Conservation (phyloP, 1,140 invertebrate genomes). For the Anoplolepis gracilipes region DNA sequence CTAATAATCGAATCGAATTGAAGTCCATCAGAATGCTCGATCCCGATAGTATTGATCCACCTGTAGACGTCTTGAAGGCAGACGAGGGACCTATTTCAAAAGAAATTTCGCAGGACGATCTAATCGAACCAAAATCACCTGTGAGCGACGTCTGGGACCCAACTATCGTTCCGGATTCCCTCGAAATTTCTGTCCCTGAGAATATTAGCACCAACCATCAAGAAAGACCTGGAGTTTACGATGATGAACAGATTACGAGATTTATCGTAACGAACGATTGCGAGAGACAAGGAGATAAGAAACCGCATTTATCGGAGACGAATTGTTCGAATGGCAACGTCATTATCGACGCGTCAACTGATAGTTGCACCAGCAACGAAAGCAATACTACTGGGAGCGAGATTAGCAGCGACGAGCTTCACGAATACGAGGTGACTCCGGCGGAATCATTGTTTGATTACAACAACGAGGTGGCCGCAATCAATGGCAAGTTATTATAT, state of each 20-base stretch:
- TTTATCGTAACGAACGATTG: slow-evolving; percentile 11
- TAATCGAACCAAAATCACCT: background rate
- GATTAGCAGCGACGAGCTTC: slow-evolving; percentile 81
- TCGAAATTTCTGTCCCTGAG: slow-evolving; percentile 72
- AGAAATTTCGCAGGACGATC: background rate
- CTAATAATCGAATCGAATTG: slow-evolving; percentile 78
- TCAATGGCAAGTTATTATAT: slow-evolving; percentile 49
- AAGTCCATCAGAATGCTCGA: slow-evolving; percentile 82
- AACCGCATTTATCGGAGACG: slow-evolving; percentile 28
- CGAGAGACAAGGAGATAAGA: slow-evolving; percentile 52
- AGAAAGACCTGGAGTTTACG: background rate
- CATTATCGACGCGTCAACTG: slow-evolving; percentile 46
- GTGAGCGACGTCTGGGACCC: slow-evolving; percentile 65
- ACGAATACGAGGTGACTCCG: slow-evolving; percentile 77
- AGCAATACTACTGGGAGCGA: slow-evolving; percentile 79
- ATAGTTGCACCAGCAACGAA: slow-evolving; percentile 77
- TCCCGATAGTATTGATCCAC: slow-evolving; percentile 75
- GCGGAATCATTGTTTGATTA: background rate
- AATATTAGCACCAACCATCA: background rate
- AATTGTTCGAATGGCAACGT: slow-evolving; percentile 45
- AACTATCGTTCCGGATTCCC: slow-evolving; percentile 81
- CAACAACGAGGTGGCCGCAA: background rate
- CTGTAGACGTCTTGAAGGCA: background rate
- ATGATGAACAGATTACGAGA: background rate
- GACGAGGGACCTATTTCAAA: background rate